A percentile compares a stretch with the other conserved stretches of the same genome.
Conservation (phyloP, 2,113 vertebrate species). For the Promerops cafer region DNA sequence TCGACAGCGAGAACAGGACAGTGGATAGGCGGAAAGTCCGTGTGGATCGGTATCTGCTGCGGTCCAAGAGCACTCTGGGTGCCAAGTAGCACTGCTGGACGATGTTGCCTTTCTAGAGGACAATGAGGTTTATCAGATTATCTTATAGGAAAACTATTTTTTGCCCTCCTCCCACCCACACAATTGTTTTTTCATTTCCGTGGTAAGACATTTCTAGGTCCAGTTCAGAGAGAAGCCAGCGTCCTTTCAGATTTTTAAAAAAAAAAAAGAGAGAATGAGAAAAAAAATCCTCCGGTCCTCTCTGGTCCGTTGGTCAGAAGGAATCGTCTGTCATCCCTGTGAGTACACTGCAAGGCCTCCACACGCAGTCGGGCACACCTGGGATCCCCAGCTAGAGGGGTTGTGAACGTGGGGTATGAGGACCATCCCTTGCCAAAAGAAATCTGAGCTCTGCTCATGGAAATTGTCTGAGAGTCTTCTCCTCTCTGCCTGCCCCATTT, state of each 20-base stretch:
- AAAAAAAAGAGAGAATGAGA: not conserved
- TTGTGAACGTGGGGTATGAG: rapidly evolving
- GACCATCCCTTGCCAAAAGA: not conserved
- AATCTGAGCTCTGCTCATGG: not conserved
- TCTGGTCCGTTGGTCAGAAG: not conserved
- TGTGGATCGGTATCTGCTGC: constrained; percentile 82
- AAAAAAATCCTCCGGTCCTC: not conserved
- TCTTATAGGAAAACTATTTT: constrained; percentile 26
- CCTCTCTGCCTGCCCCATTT: not conserved
- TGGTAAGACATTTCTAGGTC: constrained; percentile 19
- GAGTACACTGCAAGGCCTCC: not conserved
- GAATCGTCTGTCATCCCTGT: not conserved
- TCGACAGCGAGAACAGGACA: constrained; percentile 80
- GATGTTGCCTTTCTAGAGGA: constrained; percentile 34
- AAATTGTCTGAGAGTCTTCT: not conserved
- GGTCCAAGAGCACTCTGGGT: constrained; percentile 81
- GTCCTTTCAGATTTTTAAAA: constrained; percentile 12
- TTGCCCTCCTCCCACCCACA: not conserved
- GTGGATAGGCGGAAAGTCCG: constrained; percentile 68
- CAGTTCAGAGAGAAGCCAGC: constrained; percentile 34
- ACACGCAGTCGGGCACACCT: rapidly evolving
- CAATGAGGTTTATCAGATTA: not conserved
- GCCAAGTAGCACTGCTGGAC: constrained; percentile 65
- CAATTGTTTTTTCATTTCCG: not conserved
- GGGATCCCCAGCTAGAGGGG: not conserved